Evolutionary conservation across 2,113 vertebrate species (phyloP).

Genomic region (Ptychochromis oligacanthus): DNA sequence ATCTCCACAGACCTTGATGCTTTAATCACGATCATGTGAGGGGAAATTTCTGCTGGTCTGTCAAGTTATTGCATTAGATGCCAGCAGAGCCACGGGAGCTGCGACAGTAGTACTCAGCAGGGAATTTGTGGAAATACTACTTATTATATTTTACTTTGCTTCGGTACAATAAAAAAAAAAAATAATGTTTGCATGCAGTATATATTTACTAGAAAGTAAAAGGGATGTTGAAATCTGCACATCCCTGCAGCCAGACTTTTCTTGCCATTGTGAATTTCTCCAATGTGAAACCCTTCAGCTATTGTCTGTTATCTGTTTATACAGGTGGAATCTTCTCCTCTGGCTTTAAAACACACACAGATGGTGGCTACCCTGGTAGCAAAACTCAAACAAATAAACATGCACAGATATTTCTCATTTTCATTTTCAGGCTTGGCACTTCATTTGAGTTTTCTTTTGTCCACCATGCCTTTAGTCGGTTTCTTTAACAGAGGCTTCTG

Average conservation of each 20-base stretch:
- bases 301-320: constrained; percentile 1
- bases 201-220: too few relatives aligned
- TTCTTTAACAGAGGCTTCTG: not conserved
- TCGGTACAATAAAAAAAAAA: not conserved
- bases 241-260: not conserved
- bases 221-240: not conserved
- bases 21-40: constrained; percentile 49
- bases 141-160: not conserved
- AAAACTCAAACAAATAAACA: constrained; percentile 1
- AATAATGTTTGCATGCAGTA: not conserved
- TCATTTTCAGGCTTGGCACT: not conserved
- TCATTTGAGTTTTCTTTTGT: not conserved
- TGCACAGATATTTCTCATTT: not conserved
- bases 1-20: constrained; percentile 14
- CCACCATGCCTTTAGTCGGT: not conserved
- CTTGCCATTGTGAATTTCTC: not conserved
- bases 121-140: constrained; percentile 22
- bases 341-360: not conserved
- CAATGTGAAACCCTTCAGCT: not conserved
- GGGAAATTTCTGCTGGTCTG: constrained; percentile 28
- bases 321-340: not conserved
- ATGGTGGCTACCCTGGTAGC: not conserved
- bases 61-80: not conserved
- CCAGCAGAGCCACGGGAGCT: constrained; percentile 30
- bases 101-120: constrained; percentile 15